A percentile compares a stretch with the other conserved stretches of the same genome.
Evolutionary conservation across 2,113 vertebrate genomes (phyloP).

Genomic region (Brachypodius melanocephalos): DNA sequence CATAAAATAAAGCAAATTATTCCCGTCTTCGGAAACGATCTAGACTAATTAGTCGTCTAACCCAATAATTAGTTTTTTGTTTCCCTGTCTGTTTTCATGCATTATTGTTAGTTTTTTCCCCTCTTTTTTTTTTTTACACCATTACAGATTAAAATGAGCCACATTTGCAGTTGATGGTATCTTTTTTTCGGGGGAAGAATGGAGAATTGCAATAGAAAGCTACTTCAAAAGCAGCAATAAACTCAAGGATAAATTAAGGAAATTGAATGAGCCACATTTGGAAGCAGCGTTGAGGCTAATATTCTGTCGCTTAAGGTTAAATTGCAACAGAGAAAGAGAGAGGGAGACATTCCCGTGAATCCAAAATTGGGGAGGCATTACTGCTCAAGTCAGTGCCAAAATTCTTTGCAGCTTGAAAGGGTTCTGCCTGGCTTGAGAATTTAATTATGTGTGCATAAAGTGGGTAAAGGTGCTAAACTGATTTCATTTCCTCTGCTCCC

Average conservation of each 20-base stretch:
- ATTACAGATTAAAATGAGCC: conserved; percentile 85
- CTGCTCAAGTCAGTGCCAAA: conserved; percentile 48
- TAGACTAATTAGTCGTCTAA: conserved; percentile 86
- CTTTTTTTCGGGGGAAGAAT: conserved; percentile 79
- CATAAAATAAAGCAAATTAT: conserved; percentile 88
- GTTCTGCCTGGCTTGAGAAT: conserved; percentile 25
- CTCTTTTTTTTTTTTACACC: conserved; percentile 76
- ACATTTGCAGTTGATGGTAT: conserved; percentile 84
- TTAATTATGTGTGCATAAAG: conserved; percentile 18
- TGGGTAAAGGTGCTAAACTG: conserved; percentile 58
- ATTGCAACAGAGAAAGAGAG: conserved; percentile 74
- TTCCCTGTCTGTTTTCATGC: conserved; percentile 84
- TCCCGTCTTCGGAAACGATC: conserved; percentile 82
- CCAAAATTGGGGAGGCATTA: conserved; percentile 57
- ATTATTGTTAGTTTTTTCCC: conserved; percentile 83
- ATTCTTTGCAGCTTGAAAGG: conserved; percentile 35
- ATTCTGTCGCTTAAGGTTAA: conserved; percentile 84
- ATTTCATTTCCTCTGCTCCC: conserved; percentile 62
- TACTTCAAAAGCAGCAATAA: conserved; percentile 83
- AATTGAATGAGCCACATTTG: conserved; percentile 87
- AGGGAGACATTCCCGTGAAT: conserved; percentile 64
- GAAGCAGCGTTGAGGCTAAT: conserved; percentile 81
- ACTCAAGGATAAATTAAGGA: conserved; percentile 86
- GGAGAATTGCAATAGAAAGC: conserved; percentile 79
- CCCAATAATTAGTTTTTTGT: conserved; percentile 88